Conservation (phyloP, 2,888 invertebrate genomes). For the Drosophila algonquin region DNA sequence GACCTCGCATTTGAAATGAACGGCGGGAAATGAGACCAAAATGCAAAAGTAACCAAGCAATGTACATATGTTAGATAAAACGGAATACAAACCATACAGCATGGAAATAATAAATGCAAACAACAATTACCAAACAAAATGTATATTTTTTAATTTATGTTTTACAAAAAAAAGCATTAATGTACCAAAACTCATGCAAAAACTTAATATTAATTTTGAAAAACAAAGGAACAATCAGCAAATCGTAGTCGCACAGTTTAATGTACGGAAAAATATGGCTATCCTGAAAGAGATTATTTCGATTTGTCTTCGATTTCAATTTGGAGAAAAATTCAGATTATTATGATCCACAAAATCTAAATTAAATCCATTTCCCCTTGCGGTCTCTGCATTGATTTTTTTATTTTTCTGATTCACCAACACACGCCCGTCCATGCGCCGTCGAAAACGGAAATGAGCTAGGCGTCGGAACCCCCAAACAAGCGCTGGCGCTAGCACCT, state of each 20-base stretch:
- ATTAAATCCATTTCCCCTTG: not conserved
- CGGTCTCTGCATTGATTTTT: not conserved
- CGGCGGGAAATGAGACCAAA: not conserved
- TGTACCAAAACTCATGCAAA: not conserved
- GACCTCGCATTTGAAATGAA: not conserved
- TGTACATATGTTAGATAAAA: conserved; percentile 5
- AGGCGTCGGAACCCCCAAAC: conserved; percentile 36
- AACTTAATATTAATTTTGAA: not conserved
- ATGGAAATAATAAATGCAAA: conserved; percentile 31
- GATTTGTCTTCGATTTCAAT: too few species aligned
- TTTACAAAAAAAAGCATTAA: not conserved
- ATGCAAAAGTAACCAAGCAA: not conserved
- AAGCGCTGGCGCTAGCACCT: conserved; percentile 19
- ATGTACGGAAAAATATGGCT: not conserved
- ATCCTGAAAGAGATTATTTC: too few species aligned
- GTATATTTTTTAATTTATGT: conserved; percentile 11
- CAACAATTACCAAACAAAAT: conserved; percentile 21
- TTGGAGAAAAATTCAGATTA: not conserved
- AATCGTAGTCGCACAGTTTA: not conserved
- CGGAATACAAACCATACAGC: conserved; percentile 37
- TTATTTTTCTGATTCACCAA: not conserved
- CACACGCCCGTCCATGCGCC: not conserved
- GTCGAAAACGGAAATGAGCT: conserved; percentile 40
- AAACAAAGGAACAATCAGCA: not conserved
- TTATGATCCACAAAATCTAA: too few species aligned